Evolutionary conservation across 2,888 invertebrate species (phyloP), one percentile per base, ranked within the genome.

Genomic region (Sminthurinus aureus): DNA sequence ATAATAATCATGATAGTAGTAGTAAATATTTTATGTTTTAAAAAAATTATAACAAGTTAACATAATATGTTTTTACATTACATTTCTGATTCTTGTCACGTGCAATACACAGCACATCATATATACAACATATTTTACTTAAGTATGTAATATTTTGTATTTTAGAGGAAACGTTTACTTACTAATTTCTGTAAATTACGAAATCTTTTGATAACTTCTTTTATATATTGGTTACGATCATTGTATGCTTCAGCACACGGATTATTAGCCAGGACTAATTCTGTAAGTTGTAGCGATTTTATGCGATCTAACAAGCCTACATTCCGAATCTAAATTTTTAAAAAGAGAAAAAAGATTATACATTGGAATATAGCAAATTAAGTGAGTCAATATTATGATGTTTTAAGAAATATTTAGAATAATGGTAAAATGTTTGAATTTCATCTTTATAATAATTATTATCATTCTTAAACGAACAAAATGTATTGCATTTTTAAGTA

Each of bases 101-200:
- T 22, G n/a, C n/a, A n/a, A n/a, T n/a, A n/a, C n/a, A n/a, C n/a
- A n/a, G n/a, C n/a, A n/a, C n/a, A n/a, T n/a, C n/a, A n/a, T n/a
- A n/a, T n/a, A n/a, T n/a, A n/a, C n/a, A n/a, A n/a, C n/a, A n/a
- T n/a, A n/a, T n/a, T n/a, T n/a, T n/a, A n/a, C n/a, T n/a, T n/a
- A n/a, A n/a, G n/a, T 50, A 75, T 69, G 4, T 38, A 38, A 9
- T 13, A 64, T 64, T 8, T 12, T 4, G 22, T n/a, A 64, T 15
- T 52, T 85, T 82, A 76, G 66, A 38, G 38, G 6, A 38, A 38
- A 52, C 85, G 81, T 4, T 71, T 81, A 67, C 96, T 94, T 91
- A 98, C 98, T 95, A 98, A 91, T 92, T 94, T 94, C 79, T 93
- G 89, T 89, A 98, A 92, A 91, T 96, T 96, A 80, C 97, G 96